phyloP scores from a whole-genome alignment of 2,113 vertebrate species.

The Nothocercus nigrocapillus region DNA sequence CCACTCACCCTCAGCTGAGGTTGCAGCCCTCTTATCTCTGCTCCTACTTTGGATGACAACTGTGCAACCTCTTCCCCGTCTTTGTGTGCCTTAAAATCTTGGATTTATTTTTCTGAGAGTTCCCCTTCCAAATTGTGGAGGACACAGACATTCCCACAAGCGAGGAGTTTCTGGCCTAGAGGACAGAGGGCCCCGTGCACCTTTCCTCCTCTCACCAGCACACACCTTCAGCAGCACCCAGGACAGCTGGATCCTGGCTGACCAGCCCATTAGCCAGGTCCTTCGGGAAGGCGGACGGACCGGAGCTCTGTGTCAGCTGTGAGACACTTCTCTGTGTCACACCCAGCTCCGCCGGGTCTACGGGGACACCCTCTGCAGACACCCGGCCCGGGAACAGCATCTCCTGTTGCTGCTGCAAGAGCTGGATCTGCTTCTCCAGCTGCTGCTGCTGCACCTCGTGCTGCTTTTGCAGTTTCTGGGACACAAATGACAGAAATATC shows the following conservation, averaged over 20 bases:
- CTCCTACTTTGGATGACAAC: neutral
- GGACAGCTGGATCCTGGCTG: neutral
- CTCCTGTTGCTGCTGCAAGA: slow-evolving; percentile 63
- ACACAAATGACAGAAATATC: neutral
- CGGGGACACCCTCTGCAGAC: neutral
- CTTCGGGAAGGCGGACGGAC: accelerated
- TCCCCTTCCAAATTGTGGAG: neutral
- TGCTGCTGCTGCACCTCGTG: slow-evolving; percentile 75
- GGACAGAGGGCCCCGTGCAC: neutral
- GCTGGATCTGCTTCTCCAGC: slow-evolving; percentile 75
- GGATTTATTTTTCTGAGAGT: neutral
- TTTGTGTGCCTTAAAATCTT: neutral
- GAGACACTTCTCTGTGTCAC: neutral
- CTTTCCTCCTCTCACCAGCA: neutral
- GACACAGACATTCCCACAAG: neutral
- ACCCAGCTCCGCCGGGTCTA: neutral
- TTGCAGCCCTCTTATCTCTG: neutral
- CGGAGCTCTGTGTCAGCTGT: neutral
- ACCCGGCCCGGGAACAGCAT: neutral
- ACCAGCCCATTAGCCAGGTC: neutral
- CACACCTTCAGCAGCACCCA: slow-evolving; percentile 21
- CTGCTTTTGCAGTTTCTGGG: slow-evolving; percentile 70
- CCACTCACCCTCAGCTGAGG: neutral
- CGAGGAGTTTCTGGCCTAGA: neutral
- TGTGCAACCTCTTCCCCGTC: neutral